These are phyloP conservation scores for Sesamia nonagrioides DNA, from an alignment of 1,140 invertebrate genomes.

Conservation along the genomic window DNA sequence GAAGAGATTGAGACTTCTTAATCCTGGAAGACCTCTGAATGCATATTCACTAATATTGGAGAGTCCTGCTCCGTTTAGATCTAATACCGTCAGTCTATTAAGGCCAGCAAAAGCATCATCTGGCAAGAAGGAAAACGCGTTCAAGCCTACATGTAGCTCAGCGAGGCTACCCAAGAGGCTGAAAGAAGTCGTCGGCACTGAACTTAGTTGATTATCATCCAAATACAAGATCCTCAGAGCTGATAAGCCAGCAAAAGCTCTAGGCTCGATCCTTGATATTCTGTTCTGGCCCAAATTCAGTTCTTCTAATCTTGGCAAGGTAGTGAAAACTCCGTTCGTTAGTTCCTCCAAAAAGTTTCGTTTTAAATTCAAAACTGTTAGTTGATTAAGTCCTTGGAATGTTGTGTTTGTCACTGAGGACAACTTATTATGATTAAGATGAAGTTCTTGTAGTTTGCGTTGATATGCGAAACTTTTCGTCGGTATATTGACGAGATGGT, in stretches of 20 bases:
- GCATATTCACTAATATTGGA: slow-evolving; percentile 92
- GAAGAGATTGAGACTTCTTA: slow-evolving; percentile 92
- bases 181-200: slow-evolving; percentile 92
- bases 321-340: slow-evolving; percentile 92
- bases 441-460: slow-evolving; percentile 93
- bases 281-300: slow-evolving; percentile 96
- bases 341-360: slow-evolving; percentile 95
- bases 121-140: slow-evolving; percentile 92
- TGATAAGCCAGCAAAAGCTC: slow-evolving; percentile 92
- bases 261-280: slow-evolving; percentile 93
- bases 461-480: slow-evolving; percentile 93
- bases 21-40: slow-evolving; percentile 91
- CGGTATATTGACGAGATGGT: slow-evolving; percentile 93
- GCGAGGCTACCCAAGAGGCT: slow-evolving; percentile 92
- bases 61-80: slow-evolving; percentile 93
- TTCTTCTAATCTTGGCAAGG: slow-evolving; percentile 93
- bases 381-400: slow-evolving; percentile 92
- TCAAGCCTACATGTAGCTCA: slow-evolving; percentile 94
- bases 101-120: slow-evolving; percentile 93
- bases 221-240: slow-evolving; percentile 93
- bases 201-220: slow-evolving; percentile 94
- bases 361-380: slow-evolving; percentile 93
- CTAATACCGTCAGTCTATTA: slow-evolving; percentile 91
- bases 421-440: slow-evolving; percentile 95
- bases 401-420: slow-evolving; percentile 93